Evolutionary conservation across 2,113 vertebrate species (phyloP).

Genomic region (Perognathus longimembris): DNA sequence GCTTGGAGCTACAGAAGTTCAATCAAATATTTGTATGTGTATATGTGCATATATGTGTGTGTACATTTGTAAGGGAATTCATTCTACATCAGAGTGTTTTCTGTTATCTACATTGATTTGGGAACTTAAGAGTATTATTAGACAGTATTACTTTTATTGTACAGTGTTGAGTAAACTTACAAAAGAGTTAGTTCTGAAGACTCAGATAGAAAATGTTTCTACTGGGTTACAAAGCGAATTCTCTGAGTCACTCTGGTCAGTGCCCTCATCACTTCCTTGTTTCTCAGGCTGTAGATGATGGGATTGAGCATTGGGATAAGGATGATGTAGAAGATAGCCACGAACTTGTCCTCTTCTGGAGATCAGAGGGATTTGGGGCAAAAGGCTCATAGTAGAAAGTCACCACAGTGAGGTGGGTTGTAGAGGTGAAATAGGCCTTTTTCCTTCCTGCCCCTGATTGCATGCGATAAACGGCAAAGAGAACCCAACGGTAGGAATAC

Average conservation of each 20-base stretch:
- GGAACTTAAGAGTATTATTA: background rate
- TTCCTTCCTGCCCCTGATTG: conserved; percentile 14
- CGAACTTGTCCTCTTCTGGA: conserved; percentile 15
- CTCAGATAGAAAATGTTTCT: background rate
- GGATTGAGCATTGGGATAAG: background rate
- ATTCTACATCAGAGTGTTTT: background rate
- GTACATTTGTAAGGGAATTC: background rate
- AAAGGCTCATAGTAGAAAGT: conserved; percentile 20
- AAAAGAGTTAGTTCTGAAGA: background rate
- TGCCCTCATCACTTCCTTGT: background rate
- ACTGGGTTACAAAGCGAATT: background rate
- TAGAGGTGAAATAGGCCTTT: conserved; percentile 28
- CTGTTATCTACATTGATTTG: background rate
- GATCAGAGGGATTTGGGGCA: background rate
- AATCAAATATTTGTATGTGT: too few species aligned
- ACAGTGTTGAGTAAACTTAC: accelerated
- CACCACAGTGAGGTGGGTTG: conserved; percentile 46
- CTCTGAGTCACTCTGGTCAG: background rate
- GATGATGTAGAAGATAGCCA: conserved; percentile 30
- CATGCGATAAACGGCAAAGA: background rate
- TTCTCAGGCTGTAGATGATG: background rate
- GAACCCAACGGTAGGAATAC: background rate
- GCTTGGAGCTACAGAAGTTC: too few species aligned
- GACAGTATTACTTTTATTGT: background rate
- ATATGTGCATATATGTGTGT: too few species aligned